Percentiles rank a stretch among this genome's conserved stretches.
Evolutionary conservation across 1,140 invertebrate genomes (phyloP).

Genomic region (Sweltsa coloradensis): DNA sequence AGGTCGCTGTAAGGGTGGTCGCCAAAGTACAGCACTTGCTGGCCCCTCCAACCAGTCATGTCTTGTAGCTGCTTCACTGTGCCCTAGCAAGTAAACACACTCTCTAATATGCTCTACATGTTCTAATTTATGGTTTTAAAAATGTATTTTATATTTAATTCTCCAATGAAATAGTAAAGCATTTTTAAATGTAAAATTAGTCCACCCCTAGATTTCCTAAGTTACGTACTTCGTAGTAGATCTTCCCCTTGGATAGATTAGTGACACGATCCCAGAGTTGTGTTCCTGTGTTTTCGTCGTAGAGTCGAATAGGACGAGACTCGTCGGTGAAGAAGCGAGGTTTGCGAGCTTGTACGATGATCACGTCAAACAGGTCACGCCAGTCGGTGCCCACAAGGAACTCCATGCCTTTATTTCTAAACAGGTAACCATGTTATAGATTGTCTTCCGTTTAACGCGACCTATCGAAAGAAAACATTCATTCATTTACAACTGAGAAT

Average conservation of each 20-base stretch:
- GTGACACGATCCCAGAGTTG: conserved; percentile 87
- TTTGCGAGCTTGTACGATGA: conserved; percentile 90
- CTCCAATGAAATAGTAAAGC: neutral
- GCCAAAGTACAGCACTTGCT: conserved; percentile 91
- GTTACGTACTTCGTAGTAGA: conserved; percentile 91
- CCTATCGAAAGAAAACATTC: too few relatives aligned
- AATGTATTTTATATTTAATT: neutral
- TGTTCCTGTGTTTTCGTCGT: conserved; percentile 64
- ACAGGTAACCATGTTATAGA: conserved; percentile 26
- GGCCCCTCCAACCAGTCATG: conserved; percentile 83
- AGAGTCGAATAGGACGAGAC: conserved; percentile 78
- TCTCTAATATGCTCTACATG: neutral
- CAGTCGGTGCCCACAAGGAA: conserved; percentile 81
- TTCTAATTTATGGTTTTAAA: too few relatives aligned
- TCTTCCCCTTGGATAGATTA: conserved; percentile 71
- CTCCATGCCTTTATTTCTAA: conserved; percentile 82
- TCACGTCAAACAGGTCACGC: conserved; percentile 85
- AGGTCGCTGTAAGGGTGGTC: conserved; percentile 97
- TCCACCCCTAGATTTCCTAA: too few relatives aligned
- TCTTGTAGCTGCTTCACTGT: conserved; percentile 84
- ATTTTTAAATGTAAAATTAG: too few relatives aligned
- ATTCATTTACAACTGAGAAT: too few relatives aligned
- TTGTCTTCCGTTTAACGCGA: conserved; percentile 10
- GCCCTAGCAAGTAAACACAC: conserved; percentile 45
- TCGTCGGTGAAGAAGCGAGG: conserved; percentile 92